Evolutionary conservation across 2,888 invertebrate genomes (phyloP), one percentile per base, ranked within the genome.

Genomic region (Harpalus rubripes): DNA sequence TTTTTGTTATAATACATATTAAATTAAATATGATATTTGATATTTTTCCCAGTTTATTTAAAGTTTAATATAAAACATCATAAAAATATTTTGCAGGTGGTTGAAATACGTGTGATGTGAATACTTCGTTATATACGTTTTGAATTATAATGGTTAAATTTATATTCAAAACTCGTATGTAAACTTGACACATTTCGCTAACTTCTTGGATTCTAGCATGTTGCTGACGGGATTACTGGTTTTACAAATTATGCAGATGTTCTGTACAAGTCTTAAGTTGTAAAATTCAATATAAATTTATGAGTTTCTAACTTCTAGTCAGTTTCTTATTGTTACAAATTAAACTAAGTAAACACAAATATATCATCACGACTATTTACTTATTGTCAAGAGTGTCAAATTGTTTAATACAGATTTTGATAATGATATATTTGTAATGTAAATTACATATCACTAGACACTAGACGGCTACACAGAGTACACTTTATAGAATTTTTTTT

Each of bases 61-160:
- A 32, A 32, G 32, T 6, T 32, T 32, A 5, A 32, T 5, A 52
- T 52, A 52, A 12, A 52, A 52, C 2, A 10, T 10, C 4, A 52
- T 52, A 12, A 63, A 18, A 22, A 26, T 22, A 18, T 63, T 26
- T 63, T 63, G 26, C 26, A 18, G 22, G 63, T 8, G 10, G 26
- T 22, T 12, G 22, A 26, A 63, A 26, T 63, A 10, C 22, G 63
- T 26, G 18, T 63, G 22, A 26, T 63, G 0, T 18, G 26, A 8
- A 26, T 22, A 63, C 22, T 4, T 63, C 63, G 22, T 26, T 63
- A 12, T 61, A 18, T 22, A 22, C 12, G 26, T 63, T 63, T 63
- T 63, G 26, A 63, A 63, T 63, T 63, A 12, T 63, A 63, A 63
- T 63, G 63, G 7, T 0, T 7, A 22, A 22, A 63, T 63, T 63